These are phyloP conservation scores for Coptodon rendalli DNA, from an alignment of 2,113 vertebrate genomes.

Conservation along the genomic window DNA sequence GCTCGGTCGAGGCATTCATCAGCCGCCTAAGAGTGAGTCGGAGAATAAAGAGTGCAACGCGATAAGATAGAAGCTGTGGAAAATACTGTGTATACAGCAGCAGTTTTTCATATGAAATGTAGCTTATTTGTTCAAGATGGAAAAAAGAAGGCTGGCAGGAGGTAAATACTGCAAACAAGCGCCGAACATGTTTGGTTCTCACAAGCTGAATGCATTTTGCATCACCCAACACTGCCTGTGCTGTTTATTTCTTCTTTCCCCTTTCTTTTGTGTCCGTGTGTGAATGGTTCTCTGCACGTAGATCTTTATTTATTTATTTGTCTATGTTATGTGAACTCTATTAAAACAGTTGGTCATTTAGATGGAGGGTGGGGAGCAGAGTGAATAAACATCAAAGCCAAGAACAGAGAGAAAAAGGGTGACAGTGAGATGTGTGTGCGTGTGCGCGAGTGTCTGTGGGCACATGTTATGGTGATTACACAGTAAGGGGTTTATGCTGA, in stretches of 20 bases:
- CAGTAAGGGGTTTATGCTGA: slow-evolving; percentile 57
- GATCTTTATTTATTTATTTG: not conserved
- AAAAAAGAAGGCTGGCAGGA: not conserved
- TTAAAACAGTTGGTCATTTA: not conserved
- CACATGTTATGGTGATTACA: slow-evolving; percentile 37
- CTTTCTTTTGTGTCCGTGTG: not conserved
- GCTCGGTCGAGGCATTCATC: not conserved
- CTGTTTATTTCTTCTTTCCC: not conserved
- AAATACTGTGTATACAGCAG: not conserved
- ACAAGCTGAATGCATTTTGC: not conserved
- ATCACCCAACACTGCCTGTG: not conserved
- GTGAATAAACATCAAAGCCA: not conserved
- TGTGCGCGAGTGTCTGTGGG: not conserved
- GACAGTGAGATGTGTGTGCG: not conserved
- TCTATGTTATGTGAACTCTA: not conserved
- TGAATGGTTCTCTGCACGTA: not conserved
- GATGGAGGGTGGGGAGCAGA: not conserved
- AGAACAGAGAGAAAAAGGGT: not conserved
- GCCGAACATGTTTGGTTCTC: not conserved
- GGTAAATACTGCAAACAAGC: not conserved
- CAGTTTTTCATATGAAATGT: not conserved
- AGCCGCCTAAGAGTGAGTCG: not conserved
- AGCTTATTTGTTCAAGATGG: slow-evolving; percentile 5
- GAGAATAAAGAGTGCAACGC: not conserved
- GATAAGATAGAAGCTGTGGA: not conserved